These are phyloP conservation scores for Drosophila orosa DNA, from an alignment of 1,140 invertebrate species.

Conservation along the genomic window DNA sequence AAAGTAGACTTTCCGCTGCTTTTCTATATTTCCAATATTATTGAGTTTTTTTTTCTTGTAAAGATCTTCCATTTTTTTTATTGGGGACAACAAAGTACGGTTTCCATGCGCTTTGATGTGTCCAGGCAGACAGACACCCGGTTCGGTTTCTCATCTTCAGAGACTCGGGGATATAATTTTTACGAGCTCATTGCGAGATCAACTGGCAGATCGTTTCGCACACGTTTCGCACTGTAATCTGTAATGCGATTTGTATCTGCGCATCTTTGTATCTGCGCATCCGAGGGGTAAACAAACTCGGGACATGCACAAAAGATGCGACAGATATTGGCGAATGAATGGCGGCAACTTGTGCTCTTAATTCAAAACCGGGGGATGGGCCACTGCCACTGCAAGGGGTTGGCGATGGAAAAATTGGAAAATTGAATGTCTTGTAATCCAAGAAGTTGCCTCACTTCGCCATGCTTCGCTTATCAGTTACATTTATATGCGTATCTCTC, in stretches of 20 bases:
- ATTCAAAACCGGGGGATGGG: constrained; percentile 44
- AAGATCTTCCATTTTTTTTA: neutral
- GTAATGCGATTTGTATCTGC: constrained; percentile 38
- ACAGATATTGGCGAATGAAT: constrained; percentile 52
- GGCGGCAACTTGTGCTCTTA: constrained; percentile 50
- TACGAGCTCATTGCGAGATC: constrained; percentile 36
- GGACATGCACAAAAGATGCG: constrained; percentile 43
- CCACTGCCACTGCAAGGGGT: constrained; percentile 37
- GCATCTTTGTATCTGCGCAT: constrained; percentile 13
- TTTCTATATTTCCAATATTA: neutral
- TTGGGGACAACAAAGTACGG: constrained; percentile 10
- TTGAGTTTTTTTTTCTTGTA: neutral
- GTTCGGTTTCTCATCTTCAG: neutral
- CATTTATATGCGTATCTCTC: constrained; percentile 75
- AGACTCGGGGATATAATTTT: neutral
- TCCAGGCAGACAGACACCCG: neutral
- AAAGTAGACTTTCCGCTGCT: no score
- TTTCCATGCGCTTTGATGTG: constrained; percentile 15
- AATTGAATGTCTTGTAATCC: constrained; percentile 72
- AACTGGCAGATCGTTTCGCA: constrained; percentile 39
- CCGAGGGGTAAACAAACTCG: constrained; percentile 45
- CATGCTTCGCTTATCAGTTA: constrained; percentile 57
- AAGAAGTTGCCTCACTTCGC: constrained; percentile 59
- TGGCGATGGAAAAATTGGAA: constrained; percentile 12
- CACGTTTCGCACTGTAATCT: constrained; percentile 29